phyloP scores from a whole-genome alignment of 1,140 invertebrate species.

The Zaprionus taronus region DNA sequence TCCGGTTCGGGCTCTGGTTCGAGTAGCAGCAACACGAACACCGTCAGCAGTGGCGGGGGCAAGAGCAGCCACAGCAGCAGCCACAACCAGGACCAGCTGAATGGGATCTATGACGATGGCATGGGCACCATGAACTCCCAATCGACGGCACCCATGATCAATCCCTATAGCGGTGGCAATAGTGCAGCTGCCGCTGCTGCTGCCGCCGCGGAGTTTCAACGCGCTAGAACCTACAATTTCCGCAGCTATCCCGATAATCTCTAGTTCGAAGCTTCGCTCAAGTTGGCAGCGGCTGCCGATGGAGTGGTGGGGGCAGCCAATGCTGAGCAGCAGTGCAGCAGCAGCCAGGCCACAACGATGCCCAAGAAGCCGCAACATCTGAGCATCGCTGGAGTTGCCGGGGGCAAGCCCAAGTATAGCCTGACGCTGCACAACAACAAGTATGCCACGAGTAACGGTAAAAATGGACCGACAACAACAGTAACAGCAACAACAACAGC shows the following conservation, averaged over 20 bases:
- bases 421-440: slow-evolving; percentile 57
- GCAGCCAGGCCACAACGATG: slow-evolving; percentile 56
- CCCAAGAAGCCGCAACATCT: slow-evolving; percentile 75
- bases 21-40: slow-evolving; percentile 61
- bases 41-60: slow-evolving; percentile 67
- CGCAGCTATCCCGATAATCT: slow-evolving; percentile 84
- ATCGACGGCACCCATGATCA: slow-evolving; percentile 81
- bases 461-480: slow-evolving; percentile 20
- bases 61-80: slow-evolving; percentile 74
- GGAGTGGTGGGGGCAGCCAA: background rate
- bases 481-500: too few species aligned
- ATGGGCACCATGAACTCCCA: slow-evolving; percentile 83
- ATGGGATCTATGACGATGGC: slow-evolving; percentile 76
- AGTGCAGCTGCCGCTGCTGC: slow-evolving; percentile 60
- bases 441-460: slow-evolving; percentile 41
- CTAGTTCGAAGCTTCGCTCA: slow-evolving; percentile 82
- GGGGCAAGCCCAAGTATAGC: slow-evolving; percentile 42
- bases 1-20: slow-evolving; percentile 42
- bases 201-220: slow-evolving; percentile 75
- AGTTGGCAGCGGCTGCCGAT: slow-evolving; percentile 61
- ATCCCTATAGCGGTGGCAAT: slow-evolving; percentile 70
- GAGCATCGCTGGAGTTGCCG: slow-evolving; percentile 45
- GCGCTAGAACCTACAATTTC: slow-evolving; percentile 83
- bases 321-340: slow-evolving; percentile 13
- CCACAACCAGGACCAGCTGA: slow-evolving; percentile 64